Base-by-base conservation (phyloP, 2,888 invertebrate species). In the Andrena minutula region DNA sequence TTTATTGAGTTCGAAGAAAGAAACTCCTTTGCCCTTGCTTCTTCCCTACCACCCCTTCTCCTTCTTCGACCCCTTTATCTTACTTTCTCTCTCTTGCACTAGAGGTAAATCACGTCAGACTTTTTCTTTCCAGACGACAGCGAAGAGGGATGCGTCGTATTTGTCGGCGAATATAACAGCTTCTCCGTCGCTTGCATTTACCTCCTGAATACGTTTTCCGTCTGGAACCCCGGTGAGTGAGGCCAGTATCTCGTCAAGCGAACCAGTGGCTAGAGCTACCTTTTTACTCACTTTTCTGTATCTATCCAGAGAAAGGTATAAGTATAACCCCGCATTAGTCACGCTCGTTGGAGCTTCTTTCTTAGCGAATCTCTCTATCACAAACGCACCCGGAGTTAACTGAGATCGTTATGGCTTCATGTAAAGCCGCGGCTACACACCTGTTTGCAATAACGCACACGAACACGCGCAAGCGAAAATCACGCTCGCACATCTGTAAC, bases 271-370 rank as follows among this genome's bases (percentile, higher is more conserved):
- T 63, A 47, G 56, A 66, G 70, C 66, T 61, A 63, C 68, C 71
- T 68, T 80, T 78, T 69, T 56, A 53, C 64, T 66, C 53, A 23
- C 51, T 56, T 68, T 64, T 81, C 75, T 69, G 61, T 66, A 71
- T 75, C 76, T 84, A 79, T 79, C 73, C 65, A 6, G 72, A 58
- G 71, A 83, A 70, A 78, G 73, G 66, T 80, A 86, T 85, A 86
- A 81, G 82, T 86, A 86, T 84, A 83, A 76, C 76, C 79, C 78
- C 78, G 86, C 85, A 86, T 89, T 88, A 87, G 88, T 90, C 86
- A 88, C 86, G 89, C 89, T 90, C 83, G 88, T 89, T 90, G 88
- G 75, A 85, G 84, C 75, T 84, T 82, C 84, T 86, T 89, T 87
- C 85, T 88, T 86, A 69, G 80, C 79, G 80, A 84, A 81, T 87